Conservation (phyloP, 2,888 invertebrate genomes). For the Microctonus hyperodae region DNA sequence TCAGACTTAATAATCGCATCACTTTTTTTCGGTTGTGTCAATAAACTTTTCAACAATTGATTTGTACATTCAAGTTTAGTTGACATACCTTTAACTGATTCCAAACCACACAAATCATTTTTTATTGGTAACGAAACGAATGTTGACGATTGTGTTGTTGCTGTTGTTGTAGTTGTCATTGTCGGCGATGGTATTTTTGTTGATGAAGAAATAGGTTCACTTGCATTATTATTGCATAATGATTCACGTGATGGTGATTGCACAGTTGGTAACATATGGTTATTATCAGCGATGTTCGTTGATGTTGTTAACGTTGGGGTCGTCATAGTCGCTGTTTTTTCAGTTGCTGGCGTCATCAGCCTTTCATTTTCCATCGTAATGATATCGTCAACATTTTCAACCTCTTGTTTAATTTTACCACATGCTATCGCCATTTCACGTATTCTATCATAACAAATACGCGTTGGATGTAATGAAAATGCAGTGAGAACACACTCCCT, state of each 20-base stretch:
- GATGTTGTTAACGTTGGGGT: not conserved
- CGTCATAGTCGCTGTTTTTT: slow-evolving; percentile 21
- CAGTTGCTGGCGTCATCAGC: not conserved
- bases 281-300: slow-evolving; percentile 14
- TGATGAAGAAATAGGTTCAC: slow-evolving; percentile 14
- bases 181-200: slow-evolving; percentile 28
- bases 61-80: slow-evolving; percentile 50
- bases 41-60: slow-evolving; percentile 49
- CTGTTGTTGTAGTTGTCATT: not conserved
- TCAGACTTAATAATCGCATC: slow-evolving; percentile 29
- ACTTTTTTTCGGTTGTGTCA: slow-evolving; percentile 46
- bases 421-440: slow-evolving; percentile 65
- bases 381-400: slow-evolving; percentile 24
- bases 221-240: slow-evolving; percentile 10
- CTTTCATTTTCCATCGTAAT: not conserved
- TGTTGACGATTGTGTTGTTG: slow-evolving; percentile 26
- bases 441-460: slow-evolving; percentile 68
- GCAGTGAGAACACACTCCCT: slow-evolving; percentile 78
- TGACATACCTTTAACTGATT: slow-evolving; percentile 35
- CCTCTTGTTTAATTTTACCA: slow-evolving; percentile 63
- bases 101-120: slow-evolving; percentile 40
- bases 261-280: slow-evolving; percentile 1
- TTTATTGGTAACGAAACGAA: slow-evolving; percentile 26
- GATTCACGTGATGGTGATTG: slow-evolving; percentile 10
- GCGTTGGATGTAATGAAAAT: slow-evolving; percentile 77